phyloP scores from a whole-genome alignment of 2,888 invertebrate genomes.

The Gryllus longicercus region DNA sequence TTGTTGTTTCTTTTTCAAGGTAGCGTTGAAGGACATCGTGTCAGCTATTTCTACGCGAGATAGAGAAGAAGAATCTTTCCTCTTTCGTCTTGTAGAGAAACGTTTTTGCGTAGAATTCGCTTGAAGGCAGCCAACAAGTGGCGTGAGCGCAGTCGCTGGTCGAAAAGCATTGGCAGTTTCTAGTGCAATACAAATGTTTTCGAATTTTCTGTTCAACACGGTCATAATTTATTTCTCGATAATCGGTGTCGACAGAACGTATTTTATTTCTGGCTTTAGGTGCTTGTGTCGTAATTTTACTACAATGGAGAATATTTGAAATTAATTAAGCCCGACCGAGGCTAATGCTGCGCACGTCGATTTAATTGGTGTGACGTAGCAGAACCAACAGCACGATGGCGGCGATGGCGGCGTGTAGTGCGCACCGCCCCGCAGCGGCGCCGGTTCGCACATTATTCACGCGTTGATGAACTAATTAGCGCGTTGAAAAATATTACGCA shows the following conservation, averaged over 20 bases:
- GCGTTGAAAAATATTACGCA: not conserved
- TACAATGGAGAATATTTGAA: slow-evolving; percentile 17
- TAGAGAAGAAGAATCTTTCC: too few species aligned
- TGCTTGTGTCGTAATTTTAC: slow-evolving; percentile 3
- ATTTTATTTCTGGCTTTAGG: slow-evolving; percentile 17
- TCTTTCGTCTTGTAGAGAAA: too few species aligned
- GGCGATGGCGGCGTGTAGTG: not conserved
- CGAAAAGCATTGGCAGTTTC: not conserved
- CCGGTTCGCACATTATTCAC: slow-evolving; percentile 4
- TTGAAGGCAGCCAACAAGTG: too few species aligned
- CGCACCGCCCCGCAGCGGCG: not conserved
- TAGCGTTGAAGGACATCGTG: too few species aligned
- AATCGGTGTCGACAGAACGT: slow-evolving; percentile 2
- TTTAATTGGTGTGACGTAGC: slow-evolving; percentile 17
- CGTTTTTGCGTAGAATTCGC: too few species aligned
- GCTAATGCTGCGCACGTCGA: slow-evolving; percentile 1
- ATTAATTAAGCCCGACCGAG: not conserved
- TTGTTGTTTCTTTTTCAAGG: too few species aligned
- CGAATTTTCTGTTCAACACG: slow-evolving; percentile 6
- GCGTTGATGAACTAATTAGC: slow-evolving; percentile 8
- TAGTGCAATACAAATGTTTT: not conserved
- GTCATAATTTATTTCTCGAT: slow-evolving; percentile 17
- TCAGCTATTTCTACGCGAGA: too few species aligned
- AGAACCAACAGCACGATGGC: not conserved
- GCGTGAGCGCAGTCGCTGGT: not conserved